Evolutionary conservation across 2,888 invertebrate genomes (phyloP), one percentile per base, ranked within the genome.

Genomic region (Mesoligia furuncula): DNA sequence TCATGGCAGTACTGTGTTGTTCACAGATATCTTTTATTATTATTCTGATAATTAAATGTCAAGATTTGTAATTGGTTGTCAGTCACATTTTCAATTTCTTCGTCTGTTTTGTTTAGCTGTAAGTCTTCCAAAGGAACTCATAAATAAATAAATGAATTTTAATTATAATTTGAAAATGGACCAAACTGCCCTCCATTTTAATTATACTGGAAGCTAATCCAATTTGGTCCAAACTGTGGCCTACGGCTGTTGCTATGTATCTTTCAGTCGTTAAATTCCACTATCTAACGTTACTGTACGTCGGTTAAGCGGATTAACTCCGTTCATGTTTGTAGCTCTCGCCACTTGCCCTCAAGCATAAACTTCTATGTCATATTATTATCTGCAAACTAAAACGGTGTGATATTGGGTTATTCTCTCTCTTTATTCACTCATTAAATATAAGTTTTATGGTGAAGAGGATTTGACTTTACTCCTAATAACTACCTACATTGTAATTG

Each of bases 221-320:
- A 45, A 45, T 45, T 13, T 13, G 13, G 45, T 45, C 13, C 45
- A 3, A 45, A 45, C 45, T 45, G 13, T 45, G 45, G 4, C 3
- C 45, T 45, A 13, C 45, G 13, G 45, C 5, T 45, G 45, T 45
- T 45, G 45, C 45, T 45, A 5, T 45, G 45, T 45, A 45, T 45
- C 42, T 45, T 45, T 45, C 45, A 45, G 45, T 45, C 45, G 13
- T 45, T 45, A 45, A 45, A 45, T 45, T 45, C 45, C 45, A 45
- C 45, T 45, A 45, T 45, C 45, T 45, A 11, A 69, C n/a, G n/a
- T 73, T 8, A 69, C 48, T 8, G 13, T 51, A 39, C 5, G 24
- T 13, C 9, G 8, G 39, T 17, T 71, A 73, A 31, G 51, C 27
- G 54, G 73, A 71, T 73, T 73, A 71, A 71, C 17, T 20, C 11